Base-by-base conservation (phyloP, 2,113 vertebrate species). In the Psittacus erithacus region DNA sequence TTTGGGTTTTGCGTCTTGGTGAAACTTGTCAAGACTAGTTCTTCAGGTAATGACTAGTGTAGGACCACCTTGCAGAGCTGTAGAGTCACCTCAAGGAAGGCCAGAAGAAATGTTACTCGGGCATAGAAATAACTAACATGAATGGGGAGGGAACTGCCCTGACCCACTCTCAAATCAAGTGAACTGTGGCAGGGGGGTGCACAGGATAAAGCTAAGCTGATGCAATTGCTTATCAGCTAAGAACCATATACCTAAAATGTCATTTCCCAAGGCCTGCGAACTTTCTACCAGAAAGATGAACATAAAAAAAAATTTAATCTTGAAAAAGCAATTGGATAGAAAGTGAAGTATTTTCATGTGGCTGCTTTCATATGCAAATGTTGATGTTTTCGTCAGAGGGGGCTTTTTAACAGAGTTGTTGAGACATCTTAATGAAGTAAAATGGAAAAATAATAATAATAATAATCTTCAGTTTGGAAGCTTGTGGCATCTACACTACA, bases 151-250 rank as follows among this genome's bases (percentile, higher is more conserved):
- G 17, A 24, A n/a, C 25, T 67, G 25, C 38, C 49, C 43, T 67
- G 33, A 29, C 23, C 46, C 1, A 0, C 27, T 71, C 7, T 89
- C 46, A 63, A 0, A 0, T 33, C 44, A 46, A 0, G 0, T 33
- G n/a, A 74, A 11, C n/a, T 74, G n/a, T 0, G 1, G 9, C 11
- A 73, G 11, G 8, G 16, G 17, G 15, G 27, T 18, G 14, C 19
- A 44, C 22, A 69, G 29, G 17, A 33, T 44, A 41, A 79, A 62
- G 29, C 14, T 80, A 49, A 74, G 15, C 17, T 74, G 23, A 7
- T 28, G 28, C 2, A 2, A 18, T 20, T 86, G 63, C 7, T 53
- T 19, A 38, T 49, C 1, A 2, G 16, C 43, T 38, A 27, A 75
- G 4, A 0, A 1, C 17, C 46, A 59, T 38, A 76, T 20, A 38